A percentile compares a stretch with the other conserved stretches of the same genome.
These are phyloP conservation scores for Mesitornis unicolor DNA, from an alignment of 2,113 vertebrate species.

Conservation along the genomic window DNA sequence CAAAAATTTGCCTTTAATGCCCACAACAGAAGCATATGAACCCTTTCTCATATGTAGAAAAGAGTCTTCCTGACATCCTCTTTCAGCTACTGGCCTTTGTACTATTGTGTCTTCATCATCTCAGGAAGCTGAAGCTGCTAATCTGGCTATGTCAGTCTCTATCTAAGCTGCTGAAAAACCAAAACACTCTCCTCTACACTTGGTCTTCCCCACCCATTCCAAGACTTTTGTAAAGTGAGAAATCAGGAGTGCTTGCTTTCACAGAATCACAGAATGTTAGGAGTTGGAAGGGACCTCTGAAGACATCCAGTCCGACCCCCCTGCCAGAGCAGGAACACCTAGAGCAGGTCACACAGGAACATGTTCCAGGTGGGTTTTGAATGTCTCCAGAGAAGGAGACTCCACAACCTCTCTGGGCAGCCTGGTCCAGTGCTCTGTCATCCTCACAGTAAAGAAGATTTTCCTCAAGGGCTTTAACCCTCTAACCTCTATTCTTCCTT, in stretches of 20 bases:
- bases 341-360: no score
- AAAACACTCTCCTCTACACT: background rate
- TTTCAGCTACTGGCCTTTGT: background rate
- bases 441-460: no score
- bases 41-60: background rate
- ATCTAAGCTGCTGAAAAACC: background rate
- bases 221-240: background rate
- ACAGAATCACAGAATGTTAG: no score
- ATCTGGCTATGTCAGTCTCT: background rate
- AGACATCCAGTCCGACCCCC: no score
- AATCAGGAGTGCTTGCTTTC: background rate
- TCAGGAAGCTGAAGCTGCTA: background rate
- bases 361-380: no score
- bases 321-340: no score
- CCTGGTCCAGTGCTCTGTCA: no score
- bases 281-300: no score
- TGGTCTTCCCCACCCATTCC: rapidly evolving
- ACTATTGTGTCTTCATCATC: background rate
- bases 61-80: background rate
- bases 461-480: no score
- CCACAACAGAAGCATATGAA: background rate
- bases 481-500: background rate
- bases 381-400: no score
- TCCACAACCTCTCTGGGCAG: no score
- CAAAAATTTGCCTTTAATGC: background rate